Conservation (phyloP, 2,797 vertebrate species). For the Ceryle rudis region DNA sequence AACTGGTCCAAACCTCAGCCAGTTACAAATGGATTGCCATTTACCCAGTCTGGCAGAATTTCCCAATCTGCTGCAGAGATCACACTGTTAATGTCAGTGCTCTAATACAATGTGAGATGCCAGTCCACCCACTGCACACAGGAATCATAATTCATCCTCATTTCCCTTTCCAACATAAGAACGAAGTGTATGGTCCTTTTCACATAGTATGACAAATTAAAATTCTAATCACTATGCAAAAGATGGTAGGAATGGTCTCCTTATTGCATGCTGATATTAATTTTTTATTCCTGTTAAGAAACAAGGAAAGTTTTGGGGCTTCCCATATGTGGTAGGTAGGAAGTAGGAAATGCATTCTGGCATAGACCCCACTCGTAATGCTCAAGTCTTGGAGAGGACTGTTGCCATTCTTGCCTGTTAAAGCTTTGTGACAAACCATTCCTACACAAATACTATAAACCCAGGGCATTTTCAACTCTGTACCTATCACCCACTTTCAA, state of each 20-base stretch:
- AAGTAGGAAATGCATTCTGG: not conserved
- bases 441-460: not conserved
- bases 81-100: not conserved
- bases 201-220: not conserved
- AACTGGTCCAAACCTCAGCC: not conserved
- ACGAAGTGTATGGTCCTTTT: not conserved
- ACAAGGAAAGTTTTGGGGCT: not conserved
- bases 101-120: not conserved
- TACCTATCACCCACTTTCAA: not conserved
- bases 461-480: not conserved
- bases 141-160: not conserved
- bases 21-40: not conserved
- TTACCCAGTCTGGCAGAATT: not conserved
- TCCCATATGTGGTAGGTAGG: not conserved
- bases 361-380: not conserved
- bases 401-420: not conserved
- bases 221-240: not conserved
- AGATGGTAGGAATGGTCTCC: not conserved
- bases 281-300: not conserved
- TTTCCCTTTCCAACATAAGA: not conserved
- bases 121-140: not conserved
- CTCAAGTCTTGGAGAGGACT: not conserved
- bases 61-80: not conserved
- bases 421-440: not conserved
- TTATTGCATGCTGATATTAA: not conserved